Evolutionary conservation across 1,140 invertebrate species (phyloP), one percentile per base, ranked within the genome.

Genomic region (Drosophila biarmipes): DNA sequence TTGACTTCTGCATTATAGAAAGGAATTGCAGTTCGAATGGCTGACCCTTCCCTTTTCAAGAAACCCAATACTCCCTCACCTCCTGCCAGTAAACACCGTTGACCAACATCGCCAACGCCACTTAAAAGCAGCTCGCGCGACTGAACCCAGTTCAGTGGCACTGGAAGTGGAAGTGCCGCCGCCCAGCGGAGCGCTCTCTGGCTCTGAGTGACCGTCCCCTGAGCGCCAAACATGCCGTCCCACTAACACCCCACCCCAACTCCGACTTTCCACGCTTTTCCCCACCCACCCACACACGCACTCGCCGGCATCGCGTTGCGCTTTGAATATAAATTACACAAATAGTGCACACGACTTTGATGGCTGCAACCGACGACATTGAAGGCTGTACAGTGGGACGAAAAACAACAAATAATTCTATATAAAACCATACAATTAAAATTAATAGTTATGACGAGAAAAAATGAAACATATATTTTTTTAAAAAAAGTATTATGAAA

Each of bases 281-380:
- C 21, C 40, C 11, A 29, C 31, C 31, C 66, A 45, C 73, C 34
- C 12, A 35, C 40, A 59, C 51, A 73, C 73, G 42, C 81, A 74
- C 58, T 59, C 24, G 63, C 40, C 56, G 61, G 61, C 76, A 61
- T 57, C 57, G 62, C 69, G 52, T 48, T 63, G 61, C 85, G 76
- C 79, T 89, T 89, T 89, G 84, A 89, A 89, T 89, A 89, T 90
- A 71, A 89, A 89, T 89, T 89, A 89, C 85, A 89, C 67, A 89
- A 73, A 82, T 67, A 76, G 80, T 75, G 80, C 76, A 82, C 66
- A 82, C 69, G 84, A 89, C 84, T 89, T 79, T 87, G 82, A 78
- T 37, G 81, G 52, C 49, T 58, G 45, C 34, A 17, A 51, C 49
- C 54, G 49, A 21, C 46, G 42, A 56, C 57, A 57, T 45, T 73